These are phyloP conservation scores for Chelidonichthys spinosus DNA, from an alignment of 2,797 vertebrate species.

Conservation along the genomic window DNA sequence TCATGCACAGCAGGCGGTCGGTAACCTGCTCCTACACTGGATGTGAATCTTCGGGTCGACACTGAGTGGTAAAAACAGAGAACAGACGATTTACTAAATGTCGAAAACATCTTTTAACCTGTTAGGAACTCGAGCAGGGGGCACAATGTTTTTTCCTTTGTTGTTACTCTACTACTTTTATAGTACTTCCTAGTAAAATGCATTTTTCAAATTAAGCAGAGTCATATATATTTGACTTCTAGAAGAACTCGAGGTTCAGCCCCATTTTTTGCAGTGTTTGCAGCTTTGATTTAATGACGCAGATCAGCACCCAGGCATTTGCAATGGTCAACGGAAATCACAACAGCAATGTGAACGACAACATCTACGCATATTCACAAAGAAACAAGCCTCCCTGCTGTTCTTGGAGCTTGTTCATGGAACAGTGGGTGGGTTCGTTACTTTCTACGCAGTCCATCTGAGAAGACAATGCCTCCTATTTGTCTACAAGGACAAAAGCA, in stretches of 20 bases:
- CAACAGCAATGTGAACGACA: slow-evolving; percentile 43
- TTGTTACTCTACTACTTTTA: background rate
- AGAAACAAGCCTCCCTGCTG: slow-evolving; percentile 64
- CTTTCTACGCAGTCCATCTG: slow-evolving; percentile 68
- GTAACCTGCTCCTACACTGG: background rate
- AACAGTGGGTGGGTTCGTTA: slow-evolving; percentile 73
- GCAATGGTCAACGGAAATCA: slow-evolving; percentile 68
- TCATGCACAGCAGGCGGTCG: background rate
- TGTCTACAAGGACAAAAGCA: slow-evolving; percentile 62
- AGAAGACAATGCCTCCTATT: slow-evolving; percentile 63
- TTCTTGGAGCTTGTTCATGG: slow-evolving; percentile 63
- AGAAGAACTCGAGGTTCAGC: background rate
- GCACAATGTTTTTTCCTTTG: background rate
- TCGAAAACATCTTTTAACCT: background rate
- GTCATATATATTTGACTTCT: background rate
- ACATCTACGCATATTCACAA: slow-evolving; percentile 36
- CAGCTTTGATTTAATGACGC: slow-evolving; percentile 64
- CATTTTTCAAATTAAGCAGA: background rate
- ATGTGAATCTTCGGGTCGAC: background rate
- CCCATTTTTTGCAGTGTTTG: slow-evolving; percentile 36
- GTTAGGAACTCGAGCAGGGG: background rate
- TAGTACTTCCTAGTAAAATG: background rate
- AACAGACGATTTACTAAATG: background rate
- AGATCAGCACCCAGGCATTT: slow-evolving; percentile 53
- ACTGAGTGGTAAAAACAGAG: background rate